Base-by-base conservation (phyloP, 1,140 invertebrate genomes). In the Diorhabda elongata region DNA sequence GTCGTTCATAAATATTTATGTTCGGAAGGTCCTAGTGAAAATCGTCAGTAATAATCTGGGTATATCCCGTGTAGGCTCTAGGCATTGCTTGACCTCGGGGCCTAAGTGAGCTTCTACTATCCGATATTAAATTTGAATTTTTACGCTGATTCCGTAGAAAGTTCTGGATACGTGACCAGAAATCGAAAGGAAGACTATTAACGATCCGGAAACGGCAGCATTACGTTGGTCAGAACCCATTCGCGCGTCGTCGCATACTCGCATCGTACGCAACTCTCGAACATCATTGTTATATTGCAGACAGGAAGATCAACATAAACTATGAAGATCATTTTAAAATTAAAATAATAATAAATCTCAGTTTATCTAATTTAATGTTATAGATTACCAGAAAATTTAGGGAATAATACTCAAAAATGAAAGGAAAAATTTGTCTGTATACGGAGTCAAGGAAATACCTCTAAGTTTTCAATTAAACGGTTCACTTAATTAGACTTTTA, bases 41-140 rank as follows among this genome's bases (percentile, higher is more conserved):
- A 77, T 77, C 68, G 70, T 71, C 67, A 70, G 74, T 77, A 77
- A 77, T 77, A 77, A 75, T 77, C 76, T 74, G 74, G 71, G 74
- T 77, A 77, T 77, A 64, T 68, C 69, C 71, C 68, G 67, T 64
- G 65, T 67, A 67, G 65, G 52, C 66, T 69, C 56, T 64, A 65
- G 59, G 69, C 68, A 61, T 67, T 66, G 68, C 68, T 66, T 69
- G 74, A 72, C 72, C 75, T 72, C 70, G 56, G 75, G 74, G 69
- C 68, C 64, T 61, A 66, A 26, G 69, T 67, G 71, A 70, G 73
- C 71, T 75, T 74, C 74, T 75, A 69, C 71, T 71, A 76, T 74
- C 74, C 75, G 78, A 79, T 79, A 79, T 79, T 79, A 79, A 78
- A 79, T 79, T 79, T 79, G 78, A 78, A 79, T 79, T 79, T 79